A percentile compares a stretch with the other conserved stretches of the same genome.
Conservation (phyloP, 2,113 vertebrate species). For the Seriola dumerili region DNA sequence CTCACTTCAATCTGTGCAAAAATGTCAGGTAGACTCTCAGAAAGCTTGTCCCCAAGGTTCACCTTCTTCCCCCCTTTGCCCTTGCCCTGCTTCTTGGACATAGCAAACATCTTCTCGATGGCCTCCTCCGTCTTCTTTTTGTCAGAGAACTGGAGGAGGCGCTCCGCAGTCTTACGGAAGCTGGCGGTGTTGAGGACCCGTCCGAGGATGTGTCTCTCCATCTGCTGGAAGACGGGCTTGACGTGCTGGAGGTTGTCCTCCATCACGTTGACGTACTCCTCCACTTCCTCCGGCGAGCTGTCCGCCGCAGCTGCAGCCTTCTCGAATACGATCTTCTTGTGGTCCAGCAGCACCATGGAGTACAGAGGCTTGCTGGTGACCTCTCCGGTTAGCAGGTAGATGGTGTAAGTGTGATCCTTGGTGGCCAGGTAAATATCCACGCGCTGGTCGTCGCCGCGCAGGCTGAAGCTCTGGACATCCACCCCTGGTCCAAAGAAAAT, state of each 20-base stretch:
- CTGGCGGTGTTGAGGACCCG: conserved; percentile 90
- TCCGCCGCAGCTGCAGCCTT: conserved; percentile 75
- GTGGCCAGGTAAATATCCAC: conserved; percentile 92
- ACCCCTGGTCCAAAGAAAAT: conserved; percentile 93
- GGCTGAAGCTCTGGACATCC: conserved; percentile 91
- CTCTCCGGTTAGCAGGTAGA: conserved; percentile 90
- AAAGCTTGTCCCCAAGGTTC: conserved; percentile 87
- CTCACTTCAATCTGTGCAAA: conserved; percentile 95
- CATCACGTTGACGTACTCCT: conserved; percentile 88
- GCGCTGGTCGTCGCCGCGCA: conserved; percentile 89
- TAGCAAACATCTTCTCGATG: conserved; percentile 92
- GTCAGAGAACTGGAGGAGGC: conserved; percentile 91
- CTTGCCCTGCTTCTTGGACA: conserved; percentile 87
- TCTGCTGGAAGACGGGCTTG: conserved; percentile 95
- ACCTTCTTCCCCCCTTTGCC: conserved; percentile 85
- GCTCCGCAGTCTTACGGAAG: conserved; percentile 93
- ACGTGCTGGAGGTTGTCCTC: conserved; percentile 92
- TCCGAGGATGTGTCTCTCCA: conserved; percentile 93
- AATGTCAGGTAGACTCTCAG: conserved; percentile 91
- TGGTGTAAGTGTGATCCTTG: conserved; percentile 88
- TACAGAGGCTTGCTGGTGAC: conserved; percentile 86
- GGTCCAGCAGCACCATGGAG: conserved; percentile 90
- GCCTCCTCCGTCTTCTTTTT: conserved; percentile 92
- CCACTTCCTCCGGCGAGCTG: conserved; percentile 84
- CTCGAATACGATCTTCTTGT: conserved; percentile 93